Evolutionary conservation across 2,888 invertebrate genomes (phyloP), one percentile per base, ranked within the genome.

Genomic region (Pristionchus arcanus): DNA sequence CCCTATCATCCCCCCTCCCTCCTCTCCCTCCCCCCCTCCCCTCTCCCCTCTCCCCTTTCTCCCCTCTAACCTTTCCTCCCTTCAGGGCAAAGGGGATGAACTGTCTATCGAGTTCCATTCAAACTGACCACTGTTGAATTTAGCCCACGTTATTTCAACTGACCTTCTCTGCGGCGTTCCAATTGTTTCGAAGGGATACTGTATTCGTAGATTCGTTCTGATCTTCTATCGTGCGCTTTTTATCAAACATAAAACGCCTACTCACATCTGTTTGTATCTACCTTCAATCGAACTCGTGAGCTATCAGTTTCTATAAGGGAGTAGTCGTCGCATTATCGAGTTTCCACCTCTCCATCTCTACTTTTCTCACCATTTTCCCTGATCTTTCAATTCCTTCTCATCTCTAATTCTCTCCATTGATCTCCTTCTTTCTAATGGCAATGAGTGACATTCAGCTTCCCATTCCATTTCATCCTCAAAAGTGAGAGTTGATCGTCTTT

Each of bases 241-340:
- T 28, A 21, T 28, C 11, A 42, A 77, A 42, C 53, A n/a, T 28
- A 81, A 81, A n/a, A 81, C 7, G 81, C 25, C n/a, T 28, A 49
- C 34, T 77, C 42, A 81, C 7, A n/a, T 25, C 28, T 81, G 81
- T 81, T 53, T 42, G n/a, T 53, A 49, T 11, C 49, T 13, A 49
- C 15, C 49, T 28, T 7, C 21, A 42, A 77, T 42, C 9, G 71
- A 77, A 77, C 42, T 42, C 42, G 81, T 53, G 49, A 49, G 49
- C 42, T 49, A 81, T 81, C 81, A 81, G 49, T 81, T 81, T 81
- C 81, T 53, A 81, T 49, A 81, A 81, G 53, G 49, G 53, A 81
- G 81, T 81, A 81, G 53, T 49, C 74, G 81, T n/a, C n/a, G 9
- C 49, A 81, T 81, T 81, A 81, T 81, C 81, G 81, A 81, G 81